Evolutionary conservation across 2,113 vertebrate species (phyloP), one percentile per base, ranked within the genome.

Genomic region (Orientallactaga bullata): DNA sequence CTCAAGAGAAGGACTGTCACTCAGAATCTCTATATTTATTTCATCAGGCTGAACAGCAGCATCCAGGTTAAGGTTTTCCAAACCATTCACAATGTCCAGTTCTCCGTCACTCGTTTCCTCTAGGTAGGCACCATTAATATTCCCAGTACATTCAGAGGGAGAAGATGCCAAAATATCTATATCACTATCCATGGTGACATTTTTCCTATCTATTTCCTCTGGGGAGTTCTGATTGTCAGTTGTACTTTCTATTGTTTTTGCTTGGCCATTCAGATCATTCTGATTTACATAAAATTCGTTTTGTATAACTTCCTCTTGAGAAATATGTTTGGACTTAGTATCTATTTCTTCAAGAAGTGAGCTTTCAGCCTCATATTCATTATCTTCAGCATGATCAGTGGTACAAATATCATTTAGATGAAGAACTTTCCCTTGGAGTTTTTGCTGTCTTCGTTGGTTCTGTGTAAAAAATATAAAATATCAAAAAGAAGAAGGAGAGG

Each of bases 361-460:
- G 26, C 96, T 90, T 90, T 97, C 95, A 78, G 80, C 88, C 66
- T 90, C 94, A 13, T 89, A 39, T 0, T 92, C 80, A 74, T 97
- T 90, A 81, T 82, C 89, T 96, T 98, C 96, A 84, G 93, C 72
- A 85, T 96, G 84, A 80, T 97, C 93, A 58, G 80, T 3, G 63
- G 88, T 13, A 87, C 71, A 95, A 60, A 96, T 78, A 78, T 93
- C 93, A 91, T 94, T 95, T 91, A 98, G 96, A n/a, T 84, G 97
- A 94, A 98, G 95, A 11, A 98, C 51, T 96, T 98, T 99, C 78
- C 96, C 97, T 73, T 98, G 98, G 85, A 98, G 60, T 92, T 99
- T 99, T 90, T 99, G 99, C 96, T 99, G 99, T 39, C 98, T 98
- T 89, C 98, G 99, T 91, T 99, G 99, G 93, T 97, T 99, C 99